Evolutionary conservation across 92 coral and sea anemone species (phyloP), one percentile per base, ranked within the genome.

Genomic region (Heliopora coerulea): DNA sequence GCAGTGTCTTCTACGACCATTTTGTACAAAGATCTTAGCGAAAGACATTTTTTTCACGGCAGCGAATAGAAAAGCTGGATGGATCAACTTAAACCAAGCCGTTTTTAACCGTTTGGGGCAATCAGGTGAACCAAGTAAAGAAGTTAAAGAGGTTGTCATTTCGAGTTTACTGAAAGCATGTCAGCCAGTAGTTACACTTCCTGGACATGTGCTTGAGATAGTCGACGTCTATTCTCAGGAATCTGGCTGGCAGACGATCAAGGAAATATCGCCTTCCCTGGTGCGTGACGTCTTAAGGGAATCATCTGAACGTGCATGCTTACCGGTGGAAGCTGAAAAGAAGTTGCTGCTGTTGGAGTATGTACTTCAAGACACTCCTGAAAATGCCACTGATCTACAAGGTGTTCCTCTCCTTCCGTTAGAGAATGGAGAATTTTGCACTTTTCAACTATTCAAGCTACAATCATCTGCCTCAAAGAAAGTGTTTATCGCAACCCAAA

Each of bases 351-450:
- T 91, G 65, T 80, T 91, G 62, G 88, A 89, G 42, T 91, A 84
- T 44, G 81, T 81, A 15, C 66, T 86, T 12, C 72, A 48, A 21
- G 89, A 86, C 69, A 42, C 41, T 8, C 63, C 49, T n/a, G 61
- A 60, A 57, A 81, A 82, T 29, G 74, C 75, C 54, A 48, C 23
- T 8, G 89, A 82, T 24, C 54, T 91, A 32, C 49, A 72, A 20
- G 96, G 91, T 29, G 72, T 91, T 34, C 73, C 96, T 25, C 87
- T 91, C 49, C 84, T 91, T 49, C 97, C 97, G 12, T 74, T 86
- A 40, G 96, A 87, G 33, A 78, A 82, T 68, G 89, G 91, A 21
- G 63, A 64, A 26, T 91, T 91, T 60, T 61, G 59, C 14, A 73
- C 80, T 41, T 89, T 89, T 54, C 79, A 70, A 64, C 41, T 56